A percentile compares a stretch with the other conserved stretches of the same genome.
Conservation (phyloP, 2,888 invertebrate species). For the Oeneis ivallda region DNA sequence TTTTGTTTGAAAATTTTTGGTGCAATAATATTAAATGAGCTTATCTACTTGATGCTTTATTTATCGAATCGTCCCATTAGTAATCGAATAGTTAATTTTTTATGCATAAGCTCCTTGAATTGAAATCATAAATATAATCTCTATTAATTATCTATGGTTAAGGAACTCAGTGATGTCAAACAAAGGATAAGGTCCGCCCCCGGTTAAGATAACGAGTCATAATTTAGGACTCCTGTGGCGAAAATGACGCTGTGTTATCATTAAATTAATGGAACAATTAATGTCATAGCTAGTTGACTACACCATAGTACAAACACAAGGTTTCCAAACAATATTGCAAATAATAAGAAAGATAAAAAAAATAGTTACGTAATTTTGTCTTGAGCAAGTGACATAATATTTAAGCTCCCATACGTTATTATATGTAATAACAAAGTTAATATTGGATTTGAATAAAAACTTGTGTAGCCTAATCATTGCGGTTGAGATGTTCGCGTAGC, state of each 20-base stretch:
- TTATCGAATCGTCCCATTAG: too few species aligned
- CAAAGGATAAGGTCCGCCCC: background rate
- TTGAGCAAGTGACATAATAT: too few species aligned
- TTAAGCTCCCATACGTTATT: background rate
- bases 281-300: background rate
- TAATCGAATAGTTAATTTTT: too few species aligned
- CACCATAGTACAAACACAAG: background rate
- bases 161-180: background rate
- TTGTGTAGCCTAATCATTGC: conserved; percentile 23
- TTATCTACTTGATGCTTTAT: too few species aligned
- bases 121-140: too few species aligned
- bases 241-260: background rate
- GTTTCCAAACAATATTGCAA: too few species aligned
- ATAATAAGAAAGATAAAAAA: too few species aligned
- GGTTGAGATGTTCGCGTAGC: conserved; percentile 26
- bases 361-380: too few species aligned
- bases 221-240: conserved; percentile 4
- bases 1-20: too few species aligned
- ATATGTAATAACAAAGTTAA: background rate
- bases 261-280: background rate
- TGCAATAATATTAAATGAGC: too few species aligned
- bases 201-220: conserved; percentile 9
- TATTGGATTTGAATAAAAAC: background rate
- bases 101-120: background rate
- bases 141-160: background rate